Percentiles rank a stretch among this genome's conserved stretches.
phyloP scores from a whole-genome alignment of 2,888 invertebrate genomes.

The Biston betularia region DNA sequence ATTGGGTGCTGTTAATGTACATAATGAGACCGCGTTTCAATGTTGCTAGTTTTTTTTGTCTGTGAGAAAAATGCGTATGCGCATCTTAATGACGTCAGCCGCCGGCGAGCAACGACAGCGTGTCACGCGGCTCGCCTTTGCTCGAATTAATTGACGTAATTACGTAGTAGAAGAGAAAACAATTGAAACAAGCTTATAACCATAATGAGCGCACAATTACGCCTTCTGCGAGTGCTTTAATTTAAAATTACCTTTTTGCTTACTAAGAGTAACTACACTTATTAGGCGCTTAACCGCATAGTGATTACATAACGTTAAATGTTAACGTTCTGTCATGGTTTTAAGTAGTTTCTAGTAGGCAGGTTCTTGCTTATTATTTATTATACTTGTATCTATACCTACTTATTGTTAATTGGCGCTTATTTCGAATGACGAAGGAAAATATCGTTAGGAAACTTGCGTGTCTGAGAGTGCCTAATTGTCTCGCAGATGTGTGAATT shows the following conservation, averaged over 20 bases:
- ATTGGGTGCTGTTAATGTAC: conserved; percentile 63
- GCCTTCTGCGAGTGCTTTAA: conserved; percentile 48
- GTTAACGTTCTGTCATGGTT: neutral
- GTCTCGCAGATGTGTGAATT: no score
- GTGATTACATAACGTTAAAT: neutral
- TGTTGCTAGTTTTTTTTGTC: conserved; percentile 61
- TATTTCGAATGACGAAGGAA: no score
- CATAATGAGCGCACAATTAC: conserved; percentile 69
- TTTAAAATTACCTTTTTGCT: conserved; percentile 51
- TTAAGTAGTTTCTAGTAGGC: neutral
- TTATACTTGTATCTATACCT: no score
- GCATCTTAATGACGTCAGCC: conserved; percentile 75
- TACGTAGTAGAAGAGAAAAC: conserved; percentile 81
- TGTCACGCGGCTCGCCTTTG: conserved; percentile 71
- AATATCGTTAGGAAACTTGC: no score
- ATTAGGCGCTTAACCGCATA: neutral
- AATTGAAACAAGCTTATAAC: conserved; percentile 64
- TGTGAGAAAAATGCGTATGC: conserved; percentile 72
- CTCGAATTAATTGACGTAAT: conserved; percentile 81
- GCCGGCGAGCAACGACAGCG: conserved; percentile 48
- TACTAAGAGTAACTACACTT: conserved; percentile 37
- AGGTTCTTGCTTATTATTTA: no score
- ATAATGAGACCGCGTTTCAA: conserved; percentile 62
- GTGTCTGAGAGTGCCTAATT: neutral
- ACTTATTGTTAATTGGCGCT: no score